A percentile compares a stretch with the other conserved stretches of the same genome.
These are phyloP conservation scores for Porites lobata DNA, from an alignment of 92 coral and sea anemone genomes.

Conservation along the genomic window DNA sequence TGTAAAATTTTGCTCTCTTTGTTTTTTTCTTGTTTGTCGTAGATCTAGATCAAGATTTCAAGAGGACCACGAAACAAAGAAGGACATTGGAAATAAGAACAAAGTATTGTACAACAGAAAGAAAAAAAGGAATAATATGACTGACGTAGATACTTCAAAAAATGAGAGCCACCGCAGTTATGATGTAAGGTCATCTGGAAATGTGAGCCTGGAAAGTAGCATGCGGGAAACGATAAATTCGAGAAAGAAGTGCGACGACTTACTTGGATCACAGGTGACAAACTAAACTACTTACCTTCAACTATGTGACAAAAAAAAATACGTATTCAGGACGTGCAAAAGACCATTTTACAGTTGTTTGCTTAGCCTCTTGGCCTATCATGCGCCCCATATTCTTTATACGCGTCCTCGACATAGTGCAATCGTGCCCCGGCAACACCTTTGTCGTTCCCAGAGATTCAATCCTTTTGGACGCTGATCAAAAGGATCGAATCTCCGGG, in stretches of 20 bases:
- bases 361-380: no score
- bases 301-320: no score
- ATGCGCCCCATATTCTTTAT: no score
- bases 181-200: not conserved
- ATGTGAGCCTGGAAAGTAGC: not conserved
- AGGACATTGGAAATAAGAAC: not conserved
- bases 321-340: no score
- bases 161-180: not conserved
- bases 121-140: not conserved
- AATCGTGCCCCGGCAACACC: no score
- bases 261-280: slow-evolving; percentile 4
- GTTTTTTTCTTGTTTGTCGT: not conserved
- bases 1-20: no score
- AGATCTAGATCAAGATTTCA: slow-evolving; percentile 13
- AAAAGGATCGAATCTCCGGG: no score
- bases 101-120: not conserved
- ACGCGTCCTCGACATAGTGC: no score
- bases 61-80: slow-evolving; percentile 14
- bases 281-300: not conserved
- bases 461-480: no score
- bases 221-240: not conserved
- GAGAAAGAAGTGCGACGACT: not conserved
- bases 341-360: no score
- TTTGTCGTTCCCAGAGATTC: no score
- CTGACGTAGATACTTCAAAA: not conserved